phyloP scores from a whole-genome alignment of 2,888 invertebrate species.

The Spodoptera picta region DNA sequence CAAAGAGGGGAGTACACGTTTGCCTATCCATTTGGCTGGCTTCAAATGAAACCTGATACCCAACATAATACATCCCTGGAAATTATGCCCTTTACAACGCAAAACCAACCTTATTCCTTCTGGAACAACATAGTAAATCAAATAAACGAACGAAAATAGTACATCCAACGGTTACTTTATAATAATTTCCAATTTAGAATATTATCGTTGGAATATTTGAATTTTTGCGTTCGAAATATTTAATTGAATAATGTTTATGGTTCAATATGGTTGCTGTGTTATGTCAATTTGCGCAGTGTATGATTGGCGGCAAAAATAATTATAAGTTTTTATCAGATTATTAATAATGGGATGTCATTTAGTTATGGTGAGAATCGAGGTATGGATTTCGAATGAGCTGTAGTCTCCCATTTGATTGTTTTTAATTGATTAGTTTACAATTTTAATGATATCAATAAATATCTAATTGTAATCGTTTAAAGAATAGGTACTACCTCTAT shows the following conservation, averaged over 20 bases:
- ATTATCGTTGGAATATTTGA: slow-evolving; percentile 50
- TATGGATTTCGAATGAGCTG: slow-evolving; percentile 6
- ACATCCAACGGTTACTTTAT: slow-evolving; percentile 53
- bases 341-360: slow-evolving; percentile 1
- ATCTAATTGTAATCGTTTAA: no score
- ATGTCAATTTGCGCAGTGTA: slow-evolving; percentile 16
- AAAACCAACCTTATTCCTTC: slow-evolving; percentile 22
- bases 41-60: slow-evolving; percentile 74
- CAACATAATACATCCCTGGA: slow-evolving; percentile 60
- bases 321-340: not conserved
- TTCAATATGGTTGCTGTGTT: slow-evolving; percentile 20
- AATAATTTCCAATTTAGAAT: slow-evolving; percentile 60
- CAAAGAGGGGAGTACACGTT: slow-evolving; percentile 67
- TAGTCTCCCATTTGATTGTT: not conserved
- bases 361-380: not conserved
- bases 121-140: slow-evolving; percentile 17
- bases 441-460: no score
- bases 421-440: no score
- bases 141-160: slow-evolving; percentile 22
- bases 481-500: no score
- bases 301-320: slow-evolving; percentile 13
- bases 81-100: slow-evolving; percentile 12
- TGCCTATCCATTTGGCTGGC: slow-evolving; percentile 81
- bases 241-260: slow-evolving; percentile 25
- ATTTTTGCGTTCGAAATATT: slow-evolving; percentile 46